A percentile compares a stretch with the other conserved stretches of the same genome.
These are phyloP conservation scores for Cybosia mesomella DNA, from an alignment of 2,888 invertebrate species.

Conservation along the genomic window DNA sequence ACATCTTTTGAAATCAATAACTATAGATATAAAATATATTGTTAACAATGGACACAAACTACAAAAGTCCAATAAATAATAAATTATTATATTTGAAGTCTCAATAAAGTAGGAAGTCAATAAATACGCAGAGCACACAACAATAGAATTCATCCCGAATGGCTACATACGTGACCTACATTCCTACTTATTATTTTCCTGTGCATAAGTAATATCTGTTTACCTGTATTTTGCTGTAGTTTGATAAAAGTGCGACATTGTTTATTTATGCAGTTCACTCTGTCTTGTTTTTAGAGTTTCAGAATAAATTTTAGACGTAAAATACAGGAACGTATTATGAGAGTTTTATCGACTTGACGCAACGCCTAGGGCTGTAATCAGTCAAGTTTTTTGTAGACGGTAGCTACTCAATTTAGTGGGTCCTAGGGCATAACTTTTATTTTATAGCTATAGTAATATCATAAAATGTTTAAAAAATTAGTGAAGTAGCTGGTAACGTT, in stretches of 20 bases:
- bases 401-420: too few relatives aligned
- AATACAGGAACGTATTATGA: too few relatives aligned
- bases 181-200: conserved; percentile 5
- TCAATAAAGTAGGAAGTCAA: not conserved
- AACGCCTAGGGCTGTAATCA: not conserved
- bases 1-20: not conserved
- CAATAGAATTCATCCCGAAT: conserved; percentile 12
- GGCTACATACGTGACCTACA: conserved; percentile 10
- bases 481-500: too few relatives aligned
- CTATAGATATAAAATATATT: not conserved
- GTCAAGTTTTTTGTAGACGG: not conserved
- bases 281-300: not conserved
- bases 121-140: not conserved
- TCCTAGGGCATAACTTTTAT: too few relatives aligned
- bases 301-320: not conserved
- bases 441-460: too few relatives aligned
- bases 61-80: not conserved
- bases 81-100: not conserved
- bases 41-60: not conserved
- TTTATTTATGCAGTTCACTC: conserved; percentile 3
- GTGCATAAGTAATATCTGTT: conserved; percentile 11
- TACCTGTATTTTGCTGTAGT: conserved; percentile 11
- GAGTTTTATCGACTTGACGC: not conserved
- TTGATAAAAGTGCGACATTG: conserved; percentile 10
- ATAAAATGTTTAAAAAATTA: too few relatives aligned